Evolutionary conservation across 2,113 vertebrate genomes (phyloP), one percentile per base, ranked within the genome.

Genomic region (Otocyon megalotis): DNA sequence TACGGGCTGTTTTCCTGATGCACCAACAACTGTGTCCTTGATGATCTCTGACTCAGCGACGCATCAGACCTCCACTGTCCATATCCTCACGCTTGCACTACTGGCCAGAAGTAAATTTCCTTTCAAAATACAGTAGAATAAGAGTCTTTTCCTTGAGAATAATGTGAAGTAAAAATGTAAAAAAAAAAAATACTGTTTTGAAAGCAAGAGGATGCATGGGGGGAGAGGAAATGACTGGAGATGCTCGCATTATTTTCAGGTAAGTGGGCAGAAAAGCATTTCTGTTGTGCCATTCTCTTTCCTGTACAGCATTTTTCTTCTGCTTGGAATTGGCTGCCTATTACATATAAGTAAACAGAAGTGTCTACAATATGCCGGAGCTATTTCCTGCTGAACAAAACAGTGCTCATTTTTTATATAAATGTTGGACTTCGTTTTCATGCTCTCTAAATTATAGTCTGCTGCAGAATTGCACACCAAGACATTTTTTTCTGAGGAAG

Each of bases 371-470:
- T n/a, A 79, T 85, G 9, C 67, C 72, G 37, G 86, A 84, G 32
- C 26, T 48, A 84, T 97, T 93, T 96, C 32, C 80, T 60, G 22
- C 83, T 80, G 94, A 95, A 92, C 9, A 88, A 90, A 92, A 37
- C 92, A 67, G 48, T 77, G 90, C 74, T 56, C 60, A 14, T 60
- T 94, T 96, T 94, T 93, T 96, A 60, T 58, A 93, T 92, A 90
- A 56, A 97, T 81, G 48, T 15, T 88, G 56, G 19, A 96, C 96
- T 97, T 43, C 0, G 24, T 81, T 93, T 96, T 94, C 83, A 96
- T 97, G 81, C 1, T 90, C 79, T 62, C 77, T 97, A 95, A 97
- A 96, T 97, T 92, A 93, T 28, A 96, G 95, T 82, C 72, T 93
- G 80, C 4, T 1, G 0, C 54, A 97, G 35, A 96, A 95, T 80